Base-by-base conservation (phyloP, 2,797 vertebrate species). In the Gymnoscopelus braueri region DNA sequence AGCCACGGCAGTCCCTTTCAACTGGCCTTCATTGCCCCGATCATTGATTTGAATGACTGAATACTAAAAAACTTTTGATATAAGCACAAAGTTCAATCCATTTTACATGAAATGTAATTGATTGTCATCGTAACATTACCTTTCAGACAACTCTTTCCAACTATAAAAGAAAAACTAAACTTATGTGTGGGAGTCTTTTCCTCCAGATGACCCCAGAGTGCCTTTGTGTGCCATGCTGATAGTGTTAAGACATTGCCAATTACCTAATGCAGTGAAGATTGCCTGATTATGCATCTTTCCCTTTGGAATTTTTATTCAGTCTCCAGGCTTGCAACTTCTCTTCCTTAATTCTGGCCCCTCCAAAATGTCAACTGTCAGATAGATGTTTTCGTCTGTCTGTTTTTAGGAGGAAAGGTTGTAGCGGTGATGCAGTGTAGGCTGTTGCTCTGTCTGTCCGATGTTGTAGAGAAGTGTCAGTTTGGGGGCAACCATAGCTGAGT, bases 241-340 rank as follows among this genome's bases (percentile, higher is more conserved):
- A 63, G 54, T 63, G 51, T 64, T 65, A 11, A 56, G 13, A 14
- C 15, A 65, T 61, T 52, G 14, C 32, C 62, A 19, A 35, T 67
- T 52, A 63, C 14, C 7, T 13, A 44, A 32, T 73, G 74, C 74
- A 74, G 67, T 74, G 49, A 71, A 35, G 14, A 29, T 54, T 53
- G 24, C 29, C 24, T 44, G 12, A 47, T 32, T 44, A 52, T 6
- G 32, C 52, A 55, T 50, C 55, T 44, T 32, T n/a, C 55, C 60
- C 57, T 29, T 53, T 69, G 10, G 51, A 65, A 48, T 23, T 58
- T 24, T 29, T 53, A 52, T 44, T 57, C 39, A 57, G 35, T 10
- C 54, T 32, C 63, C 50, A 71, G 63, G 63, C 67, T 65, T 72
- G 78, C 70, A 63, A 63, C 60, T 74, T 60, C 67, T 10, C 61